These are phyloP conservation scores for Falcaria lacertinaria DNA, from an alignment of 2,888 invertebrate genomes.

Conservation along the genomic window DNA sequence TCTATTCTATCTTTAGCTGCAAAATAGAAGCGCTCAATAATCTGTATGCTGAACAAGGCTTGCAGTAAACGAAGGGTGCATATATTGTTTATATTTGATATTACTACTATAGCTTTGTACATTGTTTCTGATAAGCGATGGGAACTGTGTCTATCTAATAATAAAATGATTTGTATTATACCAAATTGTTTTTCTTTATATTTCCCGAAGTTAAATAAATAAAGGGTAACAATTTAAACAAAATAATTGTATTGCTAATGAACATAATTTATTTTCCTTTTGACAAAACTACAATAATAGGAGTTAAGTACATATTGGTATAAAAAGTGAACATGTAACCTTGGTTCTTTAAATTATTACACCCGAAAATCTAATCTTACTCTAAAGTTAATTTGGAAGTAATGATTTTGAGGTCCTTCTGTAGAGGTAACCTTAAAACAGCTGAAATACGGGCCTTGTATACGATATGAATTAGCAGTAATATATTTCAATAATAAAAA, in stretches of 20 bases:
- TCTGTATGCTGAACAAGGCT: constrained; percentile 77
- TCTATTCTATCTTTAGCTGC: constrained; percentile 70
- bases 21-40: constrained; percentile 78
- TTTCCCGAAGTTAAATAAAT: constrained; percentile 1
- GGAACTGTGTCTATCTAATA: constrained; percentile 86
- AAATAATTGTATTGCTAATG: constrained; percentile 56
- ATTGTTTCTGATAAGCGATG: constrained; percentile 85
- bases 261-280: constrained; percentile 75
- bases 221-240: constrained; percentile 19
- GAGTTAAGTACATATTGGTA: constrained; percentile 79
- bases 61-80: constrained; percentile 80
- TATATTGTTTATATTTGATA: constrained; percentile 81
- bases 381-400: constrained; percentile 33
- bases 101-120: constrained; percentile 85
- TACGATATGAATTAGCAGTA: no score
- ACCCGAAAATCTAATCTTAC: constrained; percentile 52
- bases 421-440: no score
- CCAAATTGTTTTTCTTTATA: constrained; percentile 39
- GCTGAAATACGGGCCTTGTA: no score
- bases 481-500: no score
- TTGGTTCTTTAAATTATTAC: constrained; percentile 72
- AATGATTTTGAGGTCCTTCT: background rate
- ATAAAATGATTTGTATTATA: constrained; percentile 86
- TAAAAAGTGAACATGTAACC: constrained; percentile 74
- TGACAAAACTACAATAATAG: constrained; percentile 76